These are phyloP conservation scores for Martes flavigula DNA, from an alignment of 2,797 vertebrate genomes.

Conservation along the genomic window DNA sequence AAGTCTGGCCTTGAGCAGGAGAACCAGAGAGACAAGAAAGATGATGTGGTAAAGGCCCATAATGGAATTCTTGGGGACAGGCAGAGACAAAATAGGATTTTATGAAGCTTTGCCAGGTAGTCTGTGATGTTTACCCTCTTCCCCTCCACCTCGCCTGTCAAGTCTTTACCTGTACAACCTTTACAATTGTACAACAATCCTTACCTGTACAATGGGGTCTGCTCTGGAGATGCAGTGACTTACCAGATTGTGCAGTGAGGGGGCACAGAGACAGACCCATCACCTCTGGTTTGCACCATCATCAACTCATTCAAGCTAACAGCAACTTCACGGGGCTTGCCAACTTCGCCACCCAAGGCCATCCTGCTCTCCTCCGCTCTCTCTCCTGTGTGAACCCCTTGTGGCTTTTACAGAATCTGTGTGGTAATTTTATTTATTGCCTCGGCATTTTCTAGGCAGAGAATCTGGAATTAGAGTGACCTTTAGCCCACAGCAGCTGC, in stretches of 20 bases:
- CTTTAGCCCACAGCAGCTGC: conserved; percentile 70
- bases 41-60: not conserved
- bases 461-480: conserved; percentile 71
- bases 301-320: not conserved
- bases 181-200: no score
- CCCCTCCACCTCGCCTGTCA: not conserved
- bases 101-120: not conserved
- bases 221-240: not conserved
- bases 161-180: not conserved
- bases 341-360: not conserved
- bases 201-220: not conserved
- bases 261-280: not conserved
- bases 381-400: not conserved
- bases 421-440: conserved; percentile 60
- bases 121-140: not conserved
- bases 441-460: conserved; percentile 46
- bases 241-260: not conserved
- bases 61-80: not conserved
- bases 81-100: not conserved
- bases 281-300: not conserved
- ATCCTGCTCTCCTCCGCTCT: not conserved
- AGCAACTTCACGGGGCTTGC: rapidly evolving
- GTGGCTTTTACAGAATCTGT: not conserved
- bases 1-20: not conserved
- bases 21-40: not conserved